Conservation (phyloP, 92 coral and sea anemone species). For the Parazoanthus swiftii region DNA sequence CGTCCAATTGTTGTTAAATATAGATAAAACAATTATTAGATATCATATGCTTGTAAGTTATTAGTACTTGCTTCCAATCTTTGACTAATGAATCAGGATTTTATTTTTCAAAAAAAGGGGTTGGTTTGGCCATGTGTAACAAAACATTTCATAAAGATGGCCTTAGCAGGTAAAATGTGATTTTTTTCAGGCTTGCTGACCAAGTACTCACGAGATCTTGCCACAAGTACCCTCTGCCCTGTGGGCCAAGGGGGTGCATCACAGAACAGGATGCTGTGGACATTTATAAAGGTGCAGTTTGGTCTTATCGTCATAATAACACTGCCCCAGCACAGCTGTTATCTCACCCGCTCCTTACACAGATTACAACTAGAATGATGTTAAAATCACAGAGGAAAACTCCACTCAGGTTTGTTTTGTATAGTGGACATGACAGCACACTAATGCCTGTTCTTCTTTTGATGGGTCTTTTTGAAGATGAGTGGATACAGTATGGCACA, state of each 20-base stretch:
- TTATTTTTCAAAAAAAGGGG: no score
- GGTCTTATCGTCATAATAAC: slow-evolving; percentile 67
- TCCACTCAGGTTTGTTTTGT: slow-evolving; percentile 71
- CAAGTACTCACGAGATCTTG: slow-evolving; percentile 67
- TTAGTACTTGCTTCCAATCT: no score
- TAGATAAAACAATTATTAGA: no score
- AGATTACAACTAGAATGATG: slow-evolving; percentile 78
- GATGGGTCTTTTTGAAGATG: slow-evolving; percentile 65
- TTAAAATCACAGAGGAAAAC: slow-evolving; percentile 49
- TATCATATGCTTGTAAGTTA: no score
- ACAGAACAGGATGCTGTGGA: slow-evolving; percentile 55
- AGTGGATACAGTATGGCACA: slow-evolving; percentile 82
- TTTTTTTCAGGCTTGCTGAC: slow-evolving; percentile 73
- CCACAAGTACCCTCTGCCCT: slow-evolving; percentile 70
- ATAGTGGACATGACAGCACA: slow-evolving; percentile 87
- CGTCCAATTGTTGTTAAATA: no score
- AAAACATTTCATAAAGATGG: no score
- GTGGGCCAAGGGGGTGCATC: slow-evolving; percentile 86
- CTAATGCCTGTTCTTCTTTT: slow-evolving; percentile 65
- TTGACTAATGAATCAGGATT: no score
- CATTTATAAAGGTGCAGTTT: slow-evolving; percentile 53
- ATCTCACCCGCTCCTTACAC: slow-evolving; percentile 67
- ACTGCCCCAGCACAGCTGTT: slow-evolving; percentile 64
- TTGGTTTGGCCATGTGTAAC: no score
- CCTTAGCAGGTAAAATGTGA: background rate